Conservation (phyloP, 2,113 vertebrate species). For the Rallus limicola region DNA sequence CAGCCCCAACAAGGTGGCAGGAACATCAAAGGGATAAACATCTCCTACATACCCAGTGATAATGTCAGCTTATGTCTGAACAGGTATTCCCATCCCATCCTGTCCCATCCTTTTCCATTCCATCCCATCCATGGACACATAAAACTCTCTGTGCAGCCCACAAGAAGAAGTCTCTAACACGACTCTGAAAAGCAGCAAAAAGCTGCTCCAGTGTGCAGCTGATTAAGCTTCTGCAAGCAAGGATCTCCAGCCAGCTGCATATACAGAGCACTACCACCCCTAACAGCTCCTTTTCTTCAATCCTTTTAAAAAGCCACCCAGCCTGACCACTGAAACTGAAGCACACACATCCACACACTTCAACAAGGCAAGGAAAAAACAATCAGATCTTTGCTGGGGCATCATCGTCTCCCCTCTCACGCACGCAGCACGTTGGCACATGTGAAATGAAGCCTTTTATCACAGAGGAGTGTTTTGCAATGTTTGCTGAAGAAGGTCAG, state of each 20-base stretch:
- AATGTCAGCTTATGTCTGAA: background rate
- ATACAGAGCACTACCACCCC: background rate
- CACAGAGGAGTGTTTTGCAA: background rate
- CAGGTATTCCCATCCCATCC: background rate
- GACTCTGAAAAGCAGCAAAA: background rate
- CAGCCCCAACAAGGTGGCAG: background rate
- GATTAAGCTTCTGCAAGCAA: fast-evolving
- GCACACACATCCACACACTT: background rate
- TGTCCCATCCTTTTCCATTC: too few relatives aligned
- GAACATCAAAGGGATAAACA: background rate
- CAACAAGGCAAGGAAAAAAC: background rate
- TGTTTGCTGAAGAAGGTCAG: background rate
- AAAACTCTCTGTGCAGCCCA: fast-evolving
- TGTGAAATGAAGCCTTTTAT: background rate
- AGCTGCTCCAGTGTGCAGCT: background rate
- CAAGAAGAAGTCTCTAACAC: background rate
- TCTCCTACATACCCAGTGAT: background rate
- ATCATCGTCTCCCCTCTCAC: background rate
- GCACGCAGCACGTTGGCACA: background rate
- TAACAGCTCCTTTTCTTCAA: background rate
- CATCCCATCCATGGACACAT: background rate
- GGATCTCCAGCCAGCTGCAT: background rate
- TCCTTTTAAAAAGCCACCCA: too few relatives aligned
- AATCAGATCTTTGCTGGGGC: background rate
- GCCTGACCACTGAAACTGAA: too few relatives aligned